Evolutionary conservation across 2,113 vertebrate genomes (phyloP).

Genomic region (Cochlearius cochlearius): DNA sequence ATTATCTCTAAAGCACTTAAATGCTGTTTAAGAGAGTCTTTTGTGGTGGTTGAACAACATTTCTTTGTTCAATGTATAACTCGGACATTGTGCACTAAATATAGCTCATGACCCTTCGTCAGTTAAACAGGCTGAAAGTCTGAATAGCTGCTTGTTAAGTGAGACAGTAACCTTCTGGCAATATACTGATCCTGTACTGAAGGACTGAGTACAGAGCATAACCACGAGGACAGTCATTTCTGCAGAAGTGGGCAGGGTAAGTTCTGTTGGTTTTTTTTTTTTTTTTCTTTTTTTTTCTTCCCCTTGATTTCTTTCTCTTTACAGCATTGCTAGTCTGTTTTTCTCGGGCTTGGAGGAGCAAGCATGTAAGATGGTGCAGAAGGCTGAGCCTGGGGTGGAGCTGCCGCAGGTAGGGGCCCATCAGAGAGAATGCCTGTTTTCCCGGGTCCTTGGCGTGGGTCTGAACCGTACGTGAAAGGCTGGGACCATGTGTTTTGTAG

Average conservation of each 20-base stretch:
- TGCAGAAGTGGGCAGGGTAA: background rate
- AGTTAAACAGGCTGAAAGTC: background rate
- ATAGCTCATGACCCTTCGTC: background rate
- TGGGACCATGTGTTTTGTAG: background rate
- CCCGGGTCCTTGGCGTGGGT: background rate
- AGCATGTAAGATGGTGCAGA: background rate
- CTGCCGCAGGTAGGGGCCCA: too few relatives aligned
- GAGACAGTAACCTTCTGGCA: background rate
- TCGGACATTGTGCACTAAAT: background rate
- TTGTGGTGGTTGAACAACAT: background rate
- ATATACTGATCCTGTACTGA: background rate
- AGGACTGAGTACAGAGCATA: background rate
- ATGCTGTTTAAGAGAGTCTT: background rate
- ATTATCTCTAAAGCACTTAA: background rate
- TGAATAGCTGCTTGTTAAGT: background rate
- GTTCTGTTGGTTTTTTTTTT: background rate
- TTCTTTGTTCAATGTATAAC: background rate
- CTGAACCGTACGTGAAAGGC: background rate
- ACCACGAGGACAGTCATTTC: background rate
- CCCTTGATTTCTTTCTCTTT: background rate
- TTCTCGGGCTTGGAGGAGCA: background rate
- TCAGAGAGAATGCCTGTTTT: background rate
- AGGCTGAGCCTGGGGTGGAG: background rate
- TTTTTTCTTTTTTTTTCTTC: background rate
- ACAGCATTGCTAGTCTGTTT: background rate